A percentile compares a stretch with the other conserved stretches of the same genome.
Evolutionary conservation across 2,888 invertebrate species (phyloP).

Genomic region (Caenorhabditis wallacei): DNA sequence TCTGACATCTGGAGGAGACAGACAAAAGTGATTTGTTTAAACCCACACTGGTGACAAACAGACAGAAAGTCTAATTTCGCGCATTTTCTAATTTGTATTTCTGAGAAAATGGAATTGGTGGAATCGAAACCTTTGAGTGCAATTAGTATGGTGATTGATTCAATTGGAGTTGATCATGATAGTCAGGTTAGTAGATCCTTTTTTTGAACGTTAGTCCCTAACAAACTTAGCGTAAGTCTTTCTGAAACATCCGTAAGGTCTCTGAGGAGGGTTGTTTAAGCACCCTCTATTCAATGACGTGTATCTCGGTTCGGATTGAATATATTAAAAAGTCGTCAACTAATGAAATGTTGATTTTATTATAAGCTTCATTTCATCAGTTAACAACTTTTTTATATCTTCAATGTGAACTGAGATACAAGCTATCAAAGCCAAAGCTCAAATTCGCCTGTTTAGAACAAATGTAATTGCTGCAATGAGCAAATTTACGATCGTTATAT

Average conservation of each 20-base stretch:
- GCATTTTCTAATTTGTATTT: constrained; percentile 22
- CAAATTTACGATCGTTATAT: constrained; percentile 59
- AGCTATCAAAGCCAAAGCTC: too few relatives aligned
- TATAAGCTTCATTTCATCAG: too few relatives aligned
- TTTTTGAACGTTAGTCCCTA: too few relatives aligned
- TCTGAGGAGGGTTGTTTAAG: too few relatives aligned
- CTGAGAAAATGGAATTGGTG: constrained; percentile 41
- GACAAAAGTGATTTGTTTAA: constrained; percentile 44
- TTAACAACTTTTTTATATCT: too few relatives aligned
- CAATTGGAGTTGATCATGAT: constrained; percentile 74
- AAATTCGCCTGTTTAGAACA: constrained; percentile 47
- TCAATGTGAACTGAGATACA: too few relatives aligned
- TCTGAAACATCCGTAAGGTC: too few relatives aligned
- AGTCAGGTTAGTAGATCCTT: constrained; percentile 65
- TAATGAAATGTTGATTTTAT: too few relatives aligned
- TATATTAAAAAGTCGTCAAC: too few relatives aligned
- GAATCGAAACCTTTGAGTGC: constrained; percentile 72
- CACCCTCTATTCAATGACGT: too few relatives aligned
- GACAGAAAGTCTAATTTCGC: constrained; percentile 6
- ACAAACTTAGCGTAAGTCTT: too few relatives aligned
- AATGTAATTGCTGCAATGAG: constrained; percentile 66
- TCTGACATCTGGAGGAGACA: constrained; percentile 39
- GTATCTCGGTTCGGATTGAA: too few relatives aligned
- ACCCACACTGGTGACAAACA: constrained; percentile 10
- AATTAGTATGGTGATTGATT: constrained; percentile 77